These are phyloP conservation scores for Neodon shergylaensis DNA, from an alignment of 2,113 vertebrate species.

Conservation along the genomic window DNA sequence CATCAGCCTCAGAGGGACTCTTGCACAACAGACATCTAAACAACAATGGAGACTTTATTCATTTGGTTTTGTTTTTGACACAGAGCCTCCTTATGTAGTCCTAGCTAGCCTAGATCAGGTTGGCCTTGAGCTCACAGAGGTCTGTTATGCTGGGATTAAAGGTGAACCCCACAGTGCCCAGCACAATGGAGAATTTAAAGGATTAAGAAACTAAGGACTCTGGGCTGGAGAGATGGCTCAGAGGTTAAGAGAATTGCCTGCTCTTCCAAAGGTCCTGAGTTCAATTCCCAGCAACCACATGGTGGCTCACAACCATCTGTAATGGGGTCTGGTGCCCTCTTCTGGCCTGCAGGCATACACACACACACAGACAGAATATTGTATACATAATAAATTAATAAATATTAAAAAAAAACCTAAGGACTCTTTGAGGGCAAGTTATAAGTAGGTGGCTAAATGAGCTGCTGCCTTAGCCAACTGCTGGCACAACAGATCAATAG, in stretches of 20 bases:
- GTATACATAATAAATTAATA: too few species aligned
- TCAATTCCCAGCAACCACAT: too few species aligned
- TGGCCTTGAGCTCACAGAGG: not conserved
- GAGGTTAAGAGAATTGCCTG: too few species aligned
- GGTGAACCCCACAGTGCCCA: not conserved
- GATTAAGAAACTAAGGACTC: not conserved
- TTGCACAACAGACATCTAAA: not conserved
- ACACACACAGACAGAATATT: too few species aligned
- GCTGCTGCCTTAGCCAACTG: not conserved
- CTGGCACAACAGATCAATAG: not conserved
- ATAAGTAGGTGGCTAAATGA: not conserved
- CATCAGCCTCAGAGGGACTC: not conserved
- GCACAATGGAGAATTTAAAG: not conserved
- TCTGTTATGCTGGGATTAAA: not conserved
- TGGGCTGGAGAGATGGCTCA: too few species aligned
- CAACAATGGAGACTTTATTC: not conserved
- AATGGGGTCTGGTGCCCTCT: too few species aligned
- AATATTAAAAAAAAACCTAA: too few species aligned
- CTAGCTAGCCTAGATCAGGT: not conserved
- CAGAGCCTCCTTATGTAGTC: not conserved
- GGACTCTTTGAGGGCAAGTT: not conserved
- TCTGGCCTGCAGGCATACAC: too few species aligned
- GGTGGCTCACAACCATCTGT: too few species aligned
- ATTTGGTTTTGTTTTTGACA: not conserved
- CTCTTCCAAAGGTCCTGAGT: too few species aligned